Base-by-base conservation (phyloP, 2,113 vertebrate genomes). In the Rissa tridactyla region DNA sequence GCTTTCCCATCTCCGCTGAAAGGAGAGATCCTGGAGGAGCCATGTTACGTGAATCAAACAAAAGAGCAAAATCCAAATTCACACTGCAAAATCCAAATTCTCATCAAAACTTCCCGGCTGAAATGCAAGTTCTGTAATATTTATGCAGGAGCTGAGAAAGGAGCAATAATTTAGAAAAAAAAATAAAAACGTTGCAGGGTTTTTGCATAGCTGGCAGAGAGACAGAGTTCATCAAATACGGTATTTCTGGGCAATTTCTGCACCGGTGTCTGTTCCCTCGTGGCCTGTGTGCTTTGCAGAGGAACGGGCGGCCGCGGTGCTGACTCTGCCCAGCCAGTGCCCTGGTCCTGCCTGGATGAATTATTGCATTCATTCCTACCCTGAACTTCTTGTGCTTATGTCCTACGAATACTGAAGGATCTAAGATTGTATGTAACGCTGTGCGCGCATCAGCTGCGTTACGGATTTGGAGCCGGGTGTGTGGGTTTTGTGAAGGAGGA, bases 401-500 rank as follows among this genome's bases (percentile, higher is more conserved):
- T 85, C 73, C 83, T 57, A 8, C 32, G 44, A 11, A 29, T 9
- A 7, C 1, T 14, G 66, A 47, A 75, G 65, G 69, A n/a, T 42
- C 11, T 13, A 18, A 51, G 65, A 15, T 36, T 60, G 70, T 51
- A 58, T 58, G 78, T 82, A 52, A 77, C 69, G 92, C 86, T 82
- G 52, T 69, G 86, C 15, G 14, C 77, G 27, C 58, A 65, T 72
- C 66, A 85, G 66, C 94, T 92, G 81, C 47, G 66, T 61, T 62
- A 30, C 84, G 82, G 87, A 80, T 70, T 89, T 52, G 91, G 93
- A 91, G 75, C 81, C 62, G 84, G 38, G 13, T 70, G 87, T 88
- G 92, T 97, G 95, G 81, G 87, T 91, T 97, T 95, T 96, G 66
- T 95, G 96, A 90, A 94, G 96, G 96, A 93, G 88, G 55, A 86